phyloP scores from a whole-genome alignment of 2,888 invertebrate genomes.

The Epinotia demarniana region DNA sequence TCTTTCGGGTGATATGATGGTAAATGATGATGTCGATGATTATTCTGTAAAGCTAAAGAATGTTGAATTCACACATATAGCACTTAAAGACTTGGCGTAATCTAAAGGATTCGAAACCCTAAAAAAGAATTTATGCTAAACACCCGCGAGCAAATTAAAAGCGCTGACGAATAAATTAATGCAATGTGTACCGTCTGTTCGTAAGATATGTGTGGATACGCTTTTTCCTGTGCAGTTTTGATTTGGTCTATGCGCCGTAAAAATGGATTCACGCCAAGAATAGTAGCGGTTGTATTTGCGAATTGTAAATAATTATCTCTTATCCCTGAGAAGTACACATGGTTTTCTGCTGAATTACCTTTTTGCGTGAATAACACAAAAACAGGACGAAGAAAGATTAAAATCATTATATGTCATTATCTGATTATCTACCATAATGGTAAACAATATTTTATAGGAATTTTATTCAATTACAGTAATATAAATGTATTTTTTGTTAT shows the following conservation, averaged over 20 bases:
- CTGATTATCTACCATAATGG: not conserved
- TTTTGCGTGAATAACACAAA: not conserved
- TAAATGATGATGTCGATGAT: no score
- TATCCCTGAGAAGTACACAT: not conserved
- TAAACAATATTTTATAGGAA: no score
- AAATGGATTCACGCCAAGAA: not conserved
- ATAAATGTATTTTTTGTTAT: not conserved
- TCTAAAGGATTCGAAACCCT: not conserved
- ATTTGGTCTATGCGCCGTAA: slow-evolving; percentile 8
- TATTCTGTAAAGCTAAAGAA: no score
- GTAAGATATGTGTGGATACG: slow-evolving; percentile 56
- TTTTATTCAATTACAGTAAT: slow-evolving; percentile 1
- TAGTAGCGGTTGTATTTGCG: not conserved
- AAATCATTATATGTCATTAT: not conserved
- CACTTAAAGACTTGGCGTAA: slow-evolving; percentile 44
- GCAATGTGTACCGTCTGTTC: slow-evolving; percentile 70
- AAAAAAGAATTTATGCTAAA: slow-evolving; percentile 81
- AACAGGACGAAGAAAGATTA: not conserved
- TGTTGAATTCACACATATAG: slow-evolving; percentile 57
- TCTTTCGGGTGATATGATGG: no score
- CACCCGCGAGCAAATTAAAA: slow-evolving; percentile 81
- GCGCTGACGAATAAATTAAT: slow-evolving; percentile 77
- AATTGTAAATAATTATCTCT: not conserved
- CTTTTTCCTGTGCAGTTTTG: slow-evolving; percentile 24
- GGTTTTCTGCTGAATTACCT: not conserved